Conservation (phyloP, 2,797 vertebrate species). For the Atherinosoma microstoma region DNA sequence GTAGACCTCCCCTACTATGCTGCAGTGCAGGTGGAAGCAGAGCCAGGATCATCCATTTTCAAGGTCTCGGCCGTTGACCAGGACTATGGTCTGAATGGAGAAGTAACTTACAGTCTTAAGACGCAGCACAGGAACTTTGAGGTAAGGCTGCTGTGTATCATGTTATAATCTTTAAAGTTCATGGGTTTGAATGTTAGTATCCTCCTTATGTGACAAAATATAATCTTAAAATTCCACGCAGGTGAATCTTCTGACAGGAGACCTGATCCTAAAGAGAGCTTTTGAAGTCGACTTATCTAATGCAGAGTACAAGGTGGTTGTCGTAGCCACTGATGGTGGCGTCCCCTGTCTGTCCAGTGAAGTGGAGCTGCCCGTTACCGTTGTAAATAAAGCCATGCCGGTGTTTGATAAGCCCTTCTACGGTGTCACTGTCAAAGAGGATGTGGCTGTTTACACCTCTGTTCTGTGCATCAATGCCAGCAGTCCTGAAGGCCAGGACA, state of each 20-base stretch:
- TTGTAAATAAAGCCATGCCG: slow-evolving; percentile 96
- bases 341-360: slow-evolving; percentile 87
- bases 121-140: slow-evolving; percentile 90
- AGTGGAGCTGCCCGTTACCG: slow-evolving; percentile 89
- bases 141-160: slow-evolving; percentile 59
- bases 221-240: slow-evolving; percentile 35
- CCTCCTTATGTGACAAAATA: neutral
- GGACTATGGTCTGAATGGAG: slow-evolving; percentile 89
- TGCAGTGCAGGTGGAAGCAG: slow-evolving; percentile 89
- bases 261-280: slow-evolving; percentile 88
- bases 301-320: slow-evolving; percentile 88
- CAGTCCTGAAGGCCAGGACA: slow-evolving; percentile 90
- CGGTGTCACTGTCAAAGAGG: slow-evolving; percentile 91
- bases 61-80: slow-evolving; percentile 89
- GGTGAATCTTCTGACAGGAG: slow-evolving; percentile 84
- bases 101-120: slow-evolving; percentile 90
- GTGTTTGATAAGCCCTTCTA: slow-evolving; percentile 97
- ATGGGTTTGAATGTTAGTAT: neutral
- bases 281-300: slow-evolving; percentile 90
- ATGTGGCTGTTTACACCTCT: slow-evolving; percentile 85
- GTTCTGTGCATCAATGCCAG: slow-evolving; percentile 91
- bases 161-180: slow-evolving; percentile 5
- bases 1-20: slow-evolving; percentile 95
- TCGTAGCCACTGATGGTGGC: slow-evolving; percentile 91
- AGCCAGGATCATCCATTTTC: slow-evolving; percentile 87